Evolutionary conservation across 2,888 invertebrate species (phyloP).

Genomic region (Watsonalla cultraria): DNA sequence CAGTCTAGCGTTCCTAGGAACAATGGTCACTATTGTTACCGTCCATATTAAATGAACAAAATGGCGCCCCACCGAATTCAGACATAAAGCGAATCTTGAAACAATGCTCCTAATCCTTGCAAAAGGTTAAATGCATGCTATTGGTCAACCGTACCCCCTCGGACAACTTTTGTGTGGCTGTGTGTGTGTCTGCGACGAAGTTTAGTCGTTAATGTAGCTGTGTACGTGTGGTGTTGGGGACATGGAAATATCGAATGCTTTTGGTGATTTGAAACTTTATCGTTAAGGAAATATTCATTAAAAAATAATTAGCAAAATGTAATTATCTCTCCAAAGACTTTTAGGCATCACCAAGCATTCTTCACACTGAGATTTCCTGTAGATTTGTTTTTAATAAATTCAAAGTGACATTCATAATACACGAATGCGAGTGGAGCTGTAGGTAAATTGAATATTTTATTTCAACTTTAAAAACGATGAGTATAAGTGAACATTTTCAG

Average conservation of each 20-base stretch:
- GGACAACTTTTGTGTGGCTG: constrained; percentile 25
- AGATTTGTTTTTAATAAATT: no score
- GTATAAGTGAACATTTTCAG: no score
- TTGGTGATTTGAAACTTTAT: neutral
- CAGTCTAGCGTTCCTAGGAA: constrained; percentile 52
- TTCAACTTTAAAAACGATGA: no score
- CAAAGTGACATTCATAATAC: no score
- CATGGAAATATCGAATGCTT: neutral
- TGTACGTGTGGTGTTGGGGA: neutral
- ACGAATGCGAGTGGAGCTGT: no score
- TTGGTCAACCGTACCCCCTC: constrained; percentile 69
- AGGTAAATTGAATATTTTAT: no score
- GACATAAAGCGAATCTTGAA: constrained; percentile 57
- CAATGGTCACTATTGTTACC: constrained; percentile 72
- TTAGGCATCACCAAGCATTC: no score
- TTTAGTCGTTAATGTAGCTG: constrained; percentile 17
- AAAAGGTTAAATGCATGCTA: constrained; percentile 75
- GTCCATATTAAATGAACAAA: constrained; percentile 78
- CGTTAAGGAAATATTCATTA: no score
- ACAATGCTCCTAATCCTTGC: constrained; percentile 69
- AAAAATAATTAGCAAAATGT: no score
- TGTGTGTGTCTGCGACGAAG: constrained; percentile 5
- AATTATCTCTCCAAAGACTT: no score
- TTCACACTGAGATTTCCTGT: no score
- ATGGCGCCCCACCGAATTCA: constrained; percentile 68